Conservation (phyloP, 53 echinoderm and acorn worm genomes). For the Echinometra lucunter region DNA sequence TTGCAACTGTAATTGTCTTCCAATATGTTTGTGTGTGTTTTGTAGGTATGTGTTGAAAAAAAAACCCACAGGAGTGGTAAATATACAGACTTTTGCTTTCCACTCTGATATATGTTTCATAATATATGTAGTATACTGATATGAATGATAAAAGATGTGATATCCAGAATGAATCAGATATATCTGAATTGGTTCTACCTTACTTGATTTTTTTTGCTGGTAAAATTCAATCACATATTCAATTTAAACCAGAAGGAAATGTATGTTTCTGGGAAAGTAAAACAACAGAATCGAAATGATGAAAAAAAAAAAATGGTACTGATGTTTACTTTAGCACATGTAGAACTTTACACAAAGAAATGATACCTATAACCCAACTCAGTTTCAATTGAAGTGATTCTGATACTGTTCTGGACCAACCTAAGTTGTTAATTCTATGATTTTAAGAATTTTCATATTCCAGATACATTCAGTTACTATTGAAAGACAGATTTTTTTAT, state of each 20-base stretch:
- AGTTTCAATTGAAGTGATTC: too few species aligned
- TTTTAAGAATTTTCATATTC: too few species aligned
- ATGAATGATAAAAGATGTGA: background rate
- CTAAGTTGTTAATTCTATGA: too few species aligned
- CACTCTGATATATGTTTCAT: background rate
- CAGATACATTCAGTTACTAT: background rate
- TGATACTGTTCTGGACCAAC: too few species aligned
- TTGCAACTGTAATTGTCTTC: constrained; percentile 20
- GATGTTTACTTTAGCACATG: too few species aligned
- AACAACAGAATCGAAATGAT: background rate
- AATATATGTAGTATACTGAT: background rate
- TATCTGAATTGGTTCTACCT: background rate
- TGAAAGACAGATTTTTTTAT: background rate
- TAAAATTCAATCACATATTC: background rate
- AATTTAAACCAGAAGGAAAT: background rate
- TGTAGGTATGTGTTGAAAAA: background rate
- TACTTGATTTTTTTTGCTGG: background rate
- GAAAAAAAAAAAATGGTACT: too few species aligned
- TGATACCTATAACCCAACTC: too few species aligned
- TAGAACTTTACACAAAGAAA: too few species aligned
- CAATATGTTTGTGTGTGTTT: constrained; percentile 49
- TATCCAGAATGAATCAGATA: background rate
- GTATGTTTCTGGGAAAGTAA: background rate
- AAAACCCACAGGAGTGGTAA: background rate
- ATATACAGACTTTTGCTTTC: background rate